Conservation (phyloP, 2,888 invertebrate genomes). For the Noctua janthe region DNA sequence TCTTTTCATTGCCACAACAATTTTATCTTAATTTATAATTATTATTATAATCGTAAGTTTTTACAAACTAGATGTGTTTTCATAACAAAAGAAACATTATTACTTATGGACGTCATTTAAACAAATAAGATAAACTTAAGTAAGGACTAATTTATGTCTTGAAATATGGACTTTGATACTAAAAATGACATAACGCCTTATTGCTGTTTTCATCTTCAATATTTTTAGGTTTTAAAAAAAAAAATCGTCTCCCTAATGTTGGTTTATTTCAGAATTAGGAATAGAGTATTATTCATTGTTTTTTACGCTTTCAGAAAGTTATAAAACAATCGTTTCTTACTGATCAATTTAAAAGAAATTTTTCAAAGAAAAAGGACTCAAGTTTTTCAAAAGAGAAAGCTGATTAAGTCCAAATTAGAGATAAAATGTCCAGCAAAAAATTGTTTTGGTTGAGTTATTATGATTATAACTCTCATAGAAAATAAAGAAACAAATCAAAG, state of each 20-base stretch:
- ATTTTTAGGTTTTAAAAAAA: neutral
- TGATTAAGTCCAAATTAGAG: neutral
- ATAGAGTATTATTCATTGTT: neutral
- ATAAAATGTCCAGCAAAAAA: neutral
- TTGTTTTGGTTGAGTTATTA: neutral
- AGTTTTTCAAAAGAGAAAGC: neutral
- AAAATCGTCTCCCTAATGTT: neutral
- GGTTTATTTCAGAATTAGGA: neutral
- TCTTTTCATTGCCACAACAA: conserved; percentile 65
- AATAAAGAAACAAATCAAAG: neutral
- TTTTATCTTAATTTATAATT: conserved; percentile 46
- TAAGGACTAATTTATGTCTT: neutral
- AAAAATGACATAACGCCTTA: neutral
- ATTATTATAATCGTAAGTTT: conserved; percentile 49
- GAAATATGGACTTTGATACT: neutral
- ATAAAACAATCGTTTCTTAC: neutral
- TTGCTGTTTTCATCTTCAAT: neutral
- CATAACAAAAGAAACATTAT: conserved; percentile 37
- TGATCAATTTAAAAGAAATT: no score
- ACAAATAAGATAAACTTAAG: neutral
- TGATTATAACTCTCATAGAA: neutral
- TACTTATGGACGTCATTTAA: neutral
- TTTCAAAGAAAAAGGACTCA: neutral
- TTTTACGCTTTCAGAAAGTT: neutral
- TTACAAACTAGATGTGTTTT: conserved; percentile 50